Evolutionary conservation across 2,797 vertebrate species (phyloP), one percentile per base, ranked within the genome.

Genomic region (Acipenser ruthenus): DNA sequence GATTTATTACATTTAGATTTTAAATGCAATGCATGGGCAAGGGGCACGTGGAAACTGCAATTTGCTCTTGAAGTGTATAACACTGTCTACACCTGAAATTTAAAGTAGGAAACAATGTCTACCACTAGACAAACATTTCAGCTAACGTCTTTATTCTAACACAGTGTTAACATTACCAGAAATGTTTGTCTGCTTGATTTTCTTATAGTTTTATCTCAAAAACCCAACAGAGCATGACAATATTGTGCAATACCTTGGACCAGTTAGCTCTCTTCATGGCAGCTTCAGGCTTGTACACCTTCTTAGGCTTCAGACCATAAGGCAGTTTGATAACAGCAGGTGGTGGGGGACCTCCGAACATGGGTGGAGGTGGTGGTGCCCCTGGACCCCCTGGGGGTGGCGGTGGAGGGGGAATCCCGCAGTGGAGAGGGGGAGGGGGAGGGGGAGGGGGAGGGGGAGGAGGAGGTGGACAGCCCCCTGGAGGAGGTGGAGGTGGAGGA

Each of bases 191-290:
- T 37, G 4, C 23, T 37, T 37, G 23, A 37, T 3, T 37, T 4
- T 37, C 23, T 37, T 4, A 3, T 37, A 37, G 23, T 37, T 37
- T 37, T 37, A 37, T 3, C 23, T 23, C 3, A 23, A 23, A 23
- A 23, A 23, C 23, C 23, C 23, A 23, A 23, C 1, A 37, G 23
- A 37, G 23, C 23, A 37, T 37, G 4, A 37, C 23, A 37, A 37
- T 37, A 37, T 37, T 2, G 4, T 37, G 55, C 12, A 53, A 66
- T 93, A 99, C 96, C 95, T 99, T 98, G 10, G 87, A 90, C 96
- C 96, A 99, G 76, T 99, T 99, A 76, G 97, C 90, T 77, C 95
- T 91, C 86, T 95, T 98, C 95, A 98, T 97, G 10, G 90, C 65
- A 0, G 87, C 81, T 59, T 97, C 95, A 50, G 93, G 92, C 56